A percentile compares a stretch with the other conserved stretches of the same genome.
phyloP scores from a whole-genome alignment of 1,140 invertebrate species.

The Drepana arcuata region DNA sequence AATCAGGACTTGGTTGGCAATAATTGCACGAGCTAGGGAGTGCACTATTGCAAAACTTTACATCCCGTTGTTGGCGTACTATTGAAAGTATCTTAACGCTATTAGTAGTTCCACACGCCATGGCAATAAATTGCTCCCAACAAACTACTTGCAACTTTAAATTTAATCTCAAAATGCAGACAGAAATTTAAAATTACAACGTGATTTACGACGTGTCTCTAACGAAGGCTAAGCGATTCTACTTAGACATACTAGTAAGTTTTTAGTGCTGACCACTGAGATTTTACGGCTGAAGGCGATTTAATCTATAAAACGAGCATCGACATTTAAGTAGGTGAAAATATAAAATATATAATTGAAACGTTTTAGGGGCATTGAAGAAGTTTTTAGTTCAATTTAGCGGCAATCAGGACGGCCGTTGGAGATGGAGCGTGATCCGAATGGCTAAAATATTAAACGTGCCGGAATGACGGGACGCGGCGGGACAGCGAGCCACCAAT shows the following conservation, averaged over 20 bases:
- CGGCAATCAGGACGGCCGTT: constrained; percentile 64
- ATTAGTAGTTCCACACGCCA: constrained; percentile 51
- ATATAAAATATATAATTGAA: constrained; percentile 65
- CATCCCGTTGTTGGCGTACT: constrained; percentile 56
- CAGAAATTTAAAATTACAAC: constrained; percentile 26
- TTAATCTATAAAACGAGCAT: too few relatives aligned
- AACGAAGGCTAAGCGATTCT: too few relatives aligned
- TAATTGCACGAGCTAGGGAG: constrained; percentile 60
- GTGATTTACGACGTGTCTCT: constrained; percentile 18
- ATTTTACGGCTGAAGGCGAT: too few relatives aligned
- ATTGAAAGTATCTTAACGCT: constrained; percentile 68
- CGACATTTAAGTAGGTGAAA: too few relatives aligned
- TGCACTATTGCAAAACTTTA: constrained; percentile 62
- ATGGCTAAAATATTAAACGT: constrained; percentile 66
- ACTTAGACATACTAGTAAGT: too few relatives aligned
- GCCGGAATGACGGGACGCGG: constrained; percentile 43
- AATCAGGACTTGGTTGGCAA: constrained; percentile 63
- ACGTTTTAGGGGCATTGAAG: constrained; percentile 60
- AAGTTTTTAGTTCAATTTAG: constrained; percentile 71
- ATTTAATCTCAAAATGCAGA: constrained; percentile 61
- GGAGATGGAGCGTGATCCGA: constrained; percentile 58
- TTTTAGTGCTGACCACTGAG: too few relatives aligned
- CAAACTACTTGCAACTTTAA: constrained; percentile 57
- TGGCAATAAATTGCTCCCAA: constrained; percentile 55
- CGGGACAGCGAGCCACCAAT: constrained; percentile 41